Evolutionary conservation across 2,888 invertebrate genomes (phyloP), one percentile per base, ranked within the genome.

Genomic region (Macrosoma leucophasiata): DNA sequence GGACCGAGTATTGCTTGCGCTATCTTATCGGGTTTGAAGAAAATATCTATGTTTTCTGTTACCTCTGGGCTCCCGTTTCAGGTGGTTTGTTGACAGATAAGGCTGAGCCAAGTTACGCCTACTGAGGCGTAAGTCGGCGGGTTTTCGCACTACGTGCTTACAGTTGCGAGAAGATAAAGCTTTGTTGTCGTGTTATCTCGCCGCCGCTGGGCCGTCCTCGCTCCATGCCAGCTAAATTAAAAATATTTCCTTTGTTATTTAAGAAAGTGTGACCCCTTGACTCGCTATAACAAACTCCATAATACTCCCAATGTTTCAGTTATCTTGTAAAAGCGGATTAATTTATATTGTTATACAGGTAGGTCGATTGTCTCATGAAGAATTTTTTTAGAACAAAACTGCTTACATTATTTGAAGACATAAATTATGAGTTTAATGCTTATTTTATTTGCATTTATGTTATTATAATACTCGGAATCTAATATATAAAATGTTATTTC

Each of bases 21-120:
- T 39, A 39, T 39, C 36, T 34, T 14, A 32, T 20, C 27, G 19
- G 27, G 42, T 28, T 40, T 36, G 27, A 43, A 37, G 41, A 50
- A 47, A 42, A 29, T 45, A 48, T 46, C 50, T 43, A 40, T 48
- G 48, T 53, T 46, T 44, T 35, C 47, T 36, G 46, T 45, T 43
- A 48, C 47, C 43, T 46, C 48, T 44, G 47, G 37, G 29, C 44
- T 39, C 36, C 48, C 46, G 39, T 49, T 52, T 48, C 48, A 54
- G 63, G 51, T 65, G 57, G 67, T 69, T 66, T 66, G 72, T 69
- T 69, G 70, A 67, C 59, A 72, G 77, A 78, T 78, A 77, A 78
- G 69, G 50, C 40, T 46, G 48, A 54, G 75, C 73, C 77, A 74
- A 76, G 62, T 60, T 55, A 55, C 46, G 53, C 47, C 47, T 47